phyloP scores from a whole-genome alignment of 1,140 invertebrate species.

The Radopholus similis region DNA sequence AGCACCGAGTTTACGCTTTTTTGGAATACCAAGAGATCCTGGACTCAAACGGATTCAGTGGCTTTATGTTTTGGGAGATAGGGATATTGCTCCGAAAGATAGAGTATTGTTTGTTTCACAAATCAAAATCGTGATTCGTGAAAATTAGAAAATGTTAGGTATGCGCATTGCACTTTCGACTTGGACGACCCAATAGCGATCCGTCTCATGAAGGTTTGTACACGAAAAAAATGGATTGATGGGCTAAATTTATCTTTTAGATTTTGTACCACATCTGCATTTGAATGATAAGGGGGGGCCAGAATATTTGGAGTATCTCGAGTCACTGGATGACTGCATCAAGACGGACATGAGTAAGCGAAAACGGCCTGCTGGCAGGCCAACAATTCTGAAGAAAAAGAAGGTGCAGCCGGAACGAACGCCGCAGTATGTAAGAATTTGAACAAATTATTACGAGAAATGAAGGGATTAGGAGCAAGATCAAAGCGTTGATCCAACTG shows the following conservation, averaged over 20 bases:
- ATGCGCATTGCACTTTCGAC: slow-evolving; percentile 47
- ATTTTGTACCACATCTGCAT: slow-evolving; percentile 50
- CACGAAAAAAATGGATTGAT: background rate
- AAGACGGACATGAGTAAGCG: background rate
- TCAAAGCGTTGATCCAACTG: too few relatives aligned
- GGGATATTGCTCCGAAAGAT: slow-evolving; percentile 46
- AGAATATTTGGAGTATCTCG: slow-evolving; percentile 2
- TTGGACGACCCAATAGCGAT: slow-evolving; percentile 43
- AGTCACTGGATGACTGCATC: slow-evolving; percentile 2
- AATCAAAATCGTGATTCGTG: slow-evolving; percentile 16
- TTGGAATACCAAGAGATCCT: slow-evolving; percentile 42
- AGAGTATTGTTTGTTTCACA: slow-evolving; percentile 23
- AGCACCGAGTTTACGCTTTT: slow-evolving; percentile 38
- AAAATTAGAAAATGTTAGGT: slow-evolving; percentile 32
- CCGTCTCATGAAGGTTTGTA: slow-evolving; percentile 27
- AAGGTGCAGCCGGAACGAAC: background rate
- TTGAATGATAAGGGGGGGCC: slow-evolving; percentile 1
- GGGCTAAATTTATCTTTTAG: slow-evolving; percentile 28
- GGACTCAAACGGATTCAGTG: slow-evolving; percentile 52
- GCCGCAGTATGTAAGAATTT: background rate
- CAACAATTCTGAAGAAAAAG: slow-evolving; percentile 4
- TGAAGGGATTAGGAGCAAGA: background rate
- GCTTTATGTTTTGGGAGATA: slow-evolving; percentile 44
- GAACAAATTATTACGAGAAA: background rate
- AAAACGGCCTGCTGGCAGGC: background rate